Base-by-base conservation (phyloP, 2,888 invertebrate species). In the Scaptomyza flava region DNA sequence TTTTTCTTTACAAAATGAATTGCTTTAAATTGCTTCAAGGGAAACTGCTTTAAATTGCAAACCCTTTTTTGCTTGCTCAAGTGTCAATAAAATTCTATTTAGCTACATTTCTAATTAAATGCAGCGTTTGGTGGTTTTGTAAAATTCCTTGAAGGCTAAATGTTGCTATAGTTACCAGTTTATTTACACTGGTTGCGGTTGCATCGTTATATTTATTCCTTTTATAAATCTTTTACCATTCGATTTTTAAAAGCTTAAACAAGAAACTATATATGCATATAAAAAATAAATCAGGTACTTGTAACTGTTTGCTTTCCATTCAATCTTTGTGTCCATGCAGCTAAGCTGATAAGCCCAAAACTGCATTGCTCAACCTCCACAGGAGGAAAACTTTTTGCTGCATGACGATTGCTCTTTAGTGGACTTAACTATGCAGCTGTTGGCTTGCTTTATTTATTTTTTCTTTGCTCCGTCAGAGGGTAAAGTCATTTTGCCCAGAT, bases 281-380 rank as follows among this genome's bases (percentile, higher is more conserved):
- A 27, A 27, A 4, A 27, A 27, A 23, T 23, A 23, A 33, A 20
- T 11, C 1, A 12, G 12, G 6, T 33, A 20, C 2, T 20, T 34
- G 0, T 3, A 47, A n/a, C 2, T 8, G 45, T 27, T 27, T 27
- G 27, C 45, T 5, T 7, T 45, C 45, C 45, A 45, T 8, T n/a
- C 8, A 8, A 8, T 7, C 5, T 48, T 8, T 48, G 79, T 61
- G 38, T 8, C 20, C 64, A 38, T 68, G 56, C 59, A 27, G n/a
- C 64, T 20, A 31, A 65, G 41, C 52, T 47, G 27, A 34, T 5
- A 45, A 46, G 20, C 36, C 38, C 23, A 42, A 52, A 46, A 20
- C 23, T 50, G 27, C 42, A 77, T 86, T 68, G 43, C 61, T 48
- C 67, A 68, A 70, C 79, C 71, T 63, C 45, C 20, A 30, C 17